These are phyloP conservation scores for Forbesichthys papilliferus DNA, from an alignment of 2,113 vertebrate genomes.

Conservation along the genomic window DNA sequence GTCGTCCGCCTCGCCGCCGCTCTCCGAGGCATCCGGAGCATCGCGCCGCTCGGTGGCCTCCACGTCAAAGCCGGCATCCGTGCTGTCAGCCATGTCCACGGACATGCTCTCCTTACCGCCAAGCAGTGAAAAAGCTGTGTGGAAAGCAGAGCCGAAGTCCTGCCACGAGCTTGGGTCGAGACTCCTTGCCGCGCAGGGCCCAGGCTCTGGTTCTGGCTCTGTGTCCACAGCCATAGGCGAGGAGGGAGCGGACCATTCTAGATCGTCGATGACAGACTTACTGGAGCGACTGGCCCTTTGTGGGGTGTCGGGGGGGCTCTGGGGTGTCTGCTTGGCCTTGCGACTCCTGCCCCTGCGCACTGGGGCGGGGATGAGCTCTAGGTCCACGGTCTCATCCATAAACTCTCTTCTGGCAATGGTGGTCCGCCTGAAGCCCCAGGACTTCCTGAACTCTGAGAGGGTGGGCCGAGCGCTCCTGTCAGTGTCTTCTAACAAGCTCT, in stretches of 20 bases:
- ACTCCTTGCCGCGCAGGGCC: constrained; percentile 69
- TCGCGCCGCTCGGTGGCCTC: constrained; percentile 3
- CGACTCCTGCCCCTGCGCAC: constrained; percentile 74
- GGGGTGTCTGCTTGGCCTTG: constrained; percentile 72
- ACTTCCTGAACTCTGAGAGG: constrained; percentile 86
- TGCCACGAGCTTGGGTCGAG: constrained; percentile 74
- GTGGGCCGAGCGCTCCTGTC: constrained; percentile 78
- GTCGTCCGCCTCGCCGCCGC: constrained; percentile 18
- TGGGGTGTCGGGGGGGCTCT: constrained; percentile 10
- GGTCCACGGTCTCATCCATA: constrained; percentile 75
- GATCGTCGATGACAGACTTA: constrained; percentile 61
- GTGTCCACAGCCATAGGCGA: constrained; percentile 78
- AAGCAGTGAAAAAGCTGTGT: constrained; percentile 68
- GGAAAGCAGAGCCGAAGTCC: constrained; percentile 71
- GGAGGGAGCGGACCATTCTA: constrained; percentile 79
- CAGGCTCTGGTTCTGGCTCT: constrained; percentile 77
- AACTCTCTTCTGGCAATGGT: constrained; percentile 89
- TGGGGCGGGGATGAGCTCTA: constrained; percentile 67
- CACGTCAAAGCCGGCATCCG: constrained; percentile 15
- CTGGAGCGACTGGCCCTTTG: constrained; percentile 67
- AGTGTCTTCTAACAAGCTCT: constrained; percentile 38
- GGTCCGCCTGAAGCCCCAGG: constrained; percentile 93
- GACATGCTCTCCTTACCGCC: constrained; percentile 55
- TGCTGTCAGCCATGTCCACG: constrained; percentile 36
- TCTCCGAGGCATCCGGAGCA: neutral